phyloP scores from a whole-genome alignment of 2,113 vertebrate genomes.

The Phalacrocorax carbo region DNA sequence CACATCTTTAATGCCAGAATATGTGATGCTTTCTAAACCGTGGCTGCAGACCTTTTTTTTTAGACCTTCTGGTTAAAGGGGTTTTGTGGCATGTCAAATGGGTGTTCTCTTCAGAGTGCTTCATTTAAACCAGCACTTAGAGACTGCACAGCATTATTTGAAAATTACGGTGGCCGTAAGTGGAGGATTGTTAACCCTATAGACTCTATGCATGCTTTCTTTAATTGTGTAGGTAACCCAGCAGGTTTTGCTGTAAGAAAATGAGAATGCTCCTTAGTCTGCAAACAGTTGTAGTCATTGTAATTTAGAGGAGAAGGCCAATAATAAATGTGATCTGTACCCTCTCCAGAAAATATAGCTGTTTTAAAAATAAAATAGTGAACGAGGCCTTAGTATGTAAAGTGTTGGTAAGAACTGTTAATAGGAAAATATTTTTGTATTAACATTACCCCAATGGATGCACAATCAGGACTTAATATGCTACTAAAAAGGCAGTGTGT shows the following conservation, averaged over 20 bases:
- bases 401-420: neutral
- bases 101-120: neutral
- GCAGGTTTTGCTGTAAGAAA: neutral
- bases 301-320: neutral
- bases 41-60: neutral
- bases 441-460: neutral
- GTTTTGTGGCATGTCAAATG: neutral
- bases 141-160: neutral
- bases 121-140: neutral
- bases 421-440: neutral
- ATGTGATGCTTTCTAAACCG: neutral
- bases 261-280: neutral
- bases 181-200: neutral
- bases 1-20: neutral
- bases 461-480: neutral
- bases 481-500: neutral
- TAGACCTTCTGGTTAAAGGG: neutral
- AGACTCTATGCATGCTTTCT: neutral
- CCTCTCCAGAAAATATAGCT: neutral
- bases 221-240: neutral
- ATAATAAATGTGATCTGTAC: neutral
- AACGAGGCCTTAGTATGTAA: neutral
- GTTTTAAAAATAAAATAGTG: neutral
- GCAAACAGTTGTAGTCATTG: neutral
- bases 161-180: neutral